Evolutionary conservation across 1,140 invertebrate genomes (phyloP).

Genomic region (Micrasema longulum): DNA sequence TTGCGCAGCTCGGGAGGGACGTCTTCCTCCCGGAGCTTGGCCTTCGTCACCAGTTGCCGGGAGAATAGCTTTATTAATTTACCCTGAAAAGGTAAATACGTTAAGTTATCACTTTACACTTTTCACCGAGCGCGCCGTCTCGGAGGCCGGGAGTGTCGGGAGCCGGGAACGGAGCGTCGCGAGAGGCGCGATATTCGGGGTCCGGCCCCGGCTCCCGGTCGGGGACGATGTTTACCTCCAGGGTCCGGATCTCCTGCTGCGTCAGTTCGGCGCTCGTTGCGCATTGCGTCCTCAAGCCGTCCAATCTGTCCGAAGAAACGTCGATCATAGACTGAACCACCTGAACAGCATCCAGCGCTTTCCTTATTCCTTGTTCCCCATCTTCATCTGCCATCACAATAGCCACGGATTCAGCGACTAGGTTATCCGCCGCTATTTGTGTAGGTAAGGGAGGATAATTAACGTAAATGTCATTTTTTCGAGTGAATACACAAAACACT

Average conservation of each 20-base stretch:
- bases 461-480: constrained; percentile 68
- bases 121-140: background rate
- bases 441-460: constrained; percentile 57
- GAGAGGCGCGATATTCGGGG: constrained; percentile 24
- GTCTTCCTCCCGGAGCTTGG: constrained; percentile 73
- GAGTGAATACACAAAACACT: constrained; percentile 68
- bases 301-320: constrained; percentile 90
- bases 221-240: constrained; percentile 78
- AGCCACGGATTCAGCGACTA: constrained; percentile 62
- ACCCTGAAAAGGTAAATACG: constrained; percentile 72
- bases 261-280: constrained; percentile 91
- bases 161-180: background rate
- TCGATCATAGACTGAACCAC: constrained; percentile 90
- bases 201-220: background rate
- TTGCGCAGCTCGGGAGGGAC: constrained; percentile 72
- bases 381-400: constrained; percentile 69
- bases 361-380: constrained; percentile 70
- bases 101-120: background rate
- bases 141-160: background rate
- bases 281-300: constrained; percentile 92
- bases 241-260: constrained; percentile 92
- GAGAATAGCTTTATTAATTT: constrained; percentile 95
- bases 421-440: constrained; percentile 55
- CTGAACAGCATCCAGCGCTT: constrained; percentile 75
- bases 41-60: constrained; percentile 88